These are phyloP conservation scores for Lathronympha strigana DNA, from an alignment of 2,888 invertebrate species.

Conservation along the genomic window DNA sequence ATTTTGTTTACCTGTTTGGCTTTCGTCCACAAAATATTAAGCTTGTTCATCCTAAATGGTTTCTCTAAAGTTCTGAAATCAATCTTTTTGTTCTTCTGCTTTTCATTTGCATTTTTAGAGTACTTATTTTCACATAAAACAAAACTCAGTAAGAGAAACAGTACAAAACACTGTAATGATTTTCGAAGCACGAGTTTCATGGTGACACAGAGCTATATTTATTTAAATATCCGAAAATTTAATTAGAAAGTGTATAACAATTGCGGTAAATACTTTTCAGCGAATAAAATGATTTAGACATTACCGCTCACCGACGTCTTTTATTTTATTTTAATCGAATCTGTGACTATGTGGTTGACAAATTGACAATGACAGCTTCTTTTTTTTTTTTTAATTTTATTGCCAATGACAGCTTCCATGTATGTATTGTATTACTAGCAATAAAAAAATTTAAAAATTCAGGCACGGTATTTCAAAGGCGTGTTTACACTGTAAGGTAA, in stretches of 20 bases:
- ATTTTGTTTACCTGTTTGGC: conserved; percentile 89
- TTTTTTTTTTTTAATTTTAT: too few relatives aligned
- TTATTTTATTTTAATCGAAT: too few relatives aligned
- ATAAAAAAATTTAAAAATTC: too few relatives aligned
- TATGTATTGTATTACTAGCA: too few relatives aligned
- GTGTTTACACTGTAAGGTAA: too few relatives aligned
- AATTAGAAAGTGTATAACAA: not conserved
- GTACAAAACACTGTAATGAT: conserved; percentile 39
- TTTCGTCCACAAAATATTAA: conserved; percentile 95
- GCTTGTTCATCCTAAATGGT: conserved; percentile 95
- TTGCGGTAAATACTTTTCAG: too few relatives aligned
- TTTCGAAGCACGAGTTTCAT: conserved; percentile 19
- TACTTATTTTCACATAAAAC: conserved; percentile 86
- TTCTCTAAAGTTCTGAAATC: conserved; percentile 90
- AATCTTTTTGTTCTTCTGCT: conserved; percentile 64
- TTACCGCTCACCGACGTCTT: too few relatives aligned
- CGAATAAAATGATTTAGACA: too few relatives aligned
- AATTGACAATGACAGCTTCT: too few relatives aligned
- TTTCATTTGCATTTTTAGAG: conserved; percentile 84
- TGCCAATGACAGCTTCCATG: too few relatives aligned
- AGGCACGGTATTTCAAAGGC: too few relatives aligned
- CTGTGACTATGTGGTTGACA: too few relatives aligned
- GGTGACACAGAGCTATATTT: not conserved
- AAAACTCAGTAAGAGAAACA: conserved; percentile 48
- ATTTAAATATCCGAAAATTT: not conserved